A percentile compares a stretch with the other conserved stretches of the same genome.
Evolutionary conservation across 2,113 vertebrate genomes (phyloP).

Genomic region (Noturus placidus): DNA sequence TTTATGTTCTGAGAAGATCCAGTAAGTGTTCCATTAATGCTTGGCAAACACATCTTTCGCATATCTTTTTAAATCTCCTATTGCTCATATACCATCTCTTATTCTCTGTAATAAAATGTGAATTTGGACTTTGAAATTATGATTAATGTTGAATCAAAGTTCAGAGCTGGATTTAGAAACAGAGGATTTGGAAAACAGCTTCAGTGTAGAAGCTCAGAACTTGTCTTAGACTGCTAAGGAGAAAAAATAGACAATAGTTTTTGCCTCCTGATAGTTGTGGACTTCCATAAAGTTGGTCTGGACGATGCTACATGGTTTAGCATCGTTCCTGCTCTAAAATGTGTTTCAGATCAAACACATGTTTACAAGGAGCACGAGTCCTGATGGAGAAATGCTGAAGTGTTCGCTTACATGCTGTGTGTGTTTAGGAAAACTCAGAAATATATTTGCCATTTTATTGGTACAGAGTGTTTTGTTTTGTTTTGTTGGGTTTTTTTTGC

Average conservation of each 20-base stretch:
- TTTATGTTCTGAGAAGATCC: neutral
- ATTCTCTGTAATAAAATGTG: neutral
- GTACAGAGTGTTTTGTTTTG: neutral
- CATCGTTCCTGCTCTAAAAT: conserved; percentile 5
- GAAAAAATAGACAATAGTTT: neutral
- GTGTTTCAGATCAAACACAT: conserved; percentile 14
- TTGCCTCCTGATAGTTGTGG: neutral
- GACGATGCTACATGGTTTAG: neutral
- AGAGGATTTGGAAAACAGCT: neutral
- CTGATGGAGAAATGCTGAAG: neutral
- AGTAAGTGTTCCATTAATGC: neutral
- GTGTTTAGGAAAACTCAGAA: neutral
- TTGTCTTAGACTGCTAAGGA: neutral
- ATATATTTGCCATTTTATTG: conserved; percentile 21
- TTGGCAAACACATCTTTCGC: neutral
- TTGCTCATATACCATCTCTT: neutral
- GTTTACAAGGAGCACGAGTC: neutral
- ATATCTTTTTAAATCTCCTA: neutral
- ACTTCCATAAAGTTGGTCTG: neutral
- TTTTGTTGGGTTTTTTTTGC: neutral
- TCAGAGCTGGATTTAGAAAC: neutral
- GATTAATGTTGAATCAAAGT: neutral
- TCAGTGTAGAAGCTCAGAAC: neutral
- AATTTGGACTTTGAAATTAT: neutral
- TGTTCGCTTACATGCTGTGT: neutral